Conservation (phyloP, 1,140 invertebrate genomes). For the Paraescarpia echinospica region DNA sequence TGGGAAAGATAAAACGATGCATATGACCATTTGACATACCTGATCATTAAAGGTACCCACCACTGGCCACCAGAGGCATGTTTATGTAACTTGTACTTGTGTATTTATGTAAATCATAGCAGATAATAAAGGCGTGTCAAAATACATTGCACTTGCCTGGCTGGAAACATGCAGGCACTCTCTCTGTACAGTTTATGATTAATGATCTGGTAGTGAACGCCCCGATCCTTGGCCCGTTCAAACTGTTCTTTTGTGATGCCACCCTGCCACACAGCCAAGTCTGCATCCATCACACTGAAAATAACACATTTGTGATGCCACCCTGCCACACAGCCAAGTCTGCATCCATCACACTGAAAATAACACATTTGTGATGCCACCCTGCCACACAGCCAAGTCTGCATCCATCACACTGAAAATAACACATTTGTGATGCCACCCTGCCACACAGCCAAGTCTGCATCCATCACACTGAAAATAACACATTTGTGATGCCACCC, state of each 20-base stretch:
- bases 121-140: not conserved
- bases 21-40: no score
- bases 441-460: not conserved
- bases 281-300: slow-evolving; percentile 16
- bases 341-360: slow-evolving; percentile 16
- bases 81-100: not conserved
- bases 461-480: slow-evolving; percentile 19
- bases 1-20: no score
- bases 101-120: not conserved
- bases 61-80: no score
- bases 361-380: slow-evolving; percentile 27
- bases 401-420: slow-evolving; percentile 18
- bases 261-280: slow-evolving; percentile 2
- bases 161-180: slow-evolving; percentile 71
- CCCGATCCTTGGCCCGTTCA: slow-evolving; percentile 22
- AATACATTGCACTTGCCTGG: not conserved
- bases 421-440: slow-evolving; percentile 27
- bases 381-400: slow-evolving; percentile 2
- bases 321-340: slow-evolving; percentile 7
- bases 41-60: no score
- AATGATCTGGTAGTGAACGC: slow-evolving; percentile 76
- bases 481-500: slow-evolving; percentile 26
- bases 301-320: slow-evolving; percentile 17
- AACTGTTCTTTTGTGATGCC: slow-evolving; percentile 25
- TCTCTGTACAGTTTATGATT: slow-evolving; percentile 79